Conservation (phyloP, 2,888 invertebrate species). For the Ophion ventricosus region DNA sequence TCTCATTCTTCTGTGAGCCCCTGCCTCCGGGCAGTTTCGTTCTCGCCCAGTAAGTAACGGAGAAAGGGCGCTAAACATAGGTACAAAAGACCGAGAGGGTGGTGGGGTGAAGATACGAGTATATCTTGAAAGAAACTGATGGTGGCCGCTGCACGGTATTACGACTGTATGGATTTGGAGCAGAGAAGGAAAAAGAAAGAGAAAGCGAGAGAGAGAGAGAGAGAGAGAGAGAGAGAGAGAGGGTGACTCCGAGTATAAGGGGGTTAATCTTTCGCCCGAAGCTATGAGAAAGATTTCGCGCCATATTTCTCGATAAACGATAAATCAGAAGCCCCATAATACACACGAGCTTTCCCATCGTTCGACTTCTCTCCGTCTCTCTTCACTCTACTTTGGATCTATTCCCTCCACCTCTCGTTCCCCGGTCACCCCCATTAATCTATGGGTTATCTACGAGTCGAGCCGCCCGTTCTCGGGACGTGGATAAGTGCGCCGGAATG, state of each 20-base stretch:
- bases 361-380: constrained; percentile 64
- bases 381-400: constrained; percentile 24
- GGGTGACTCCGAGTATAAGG: constrained; percentile 60
- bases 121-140: constrained; percentile 53
- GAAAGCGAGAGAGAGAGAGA: constrained; percentile 26
- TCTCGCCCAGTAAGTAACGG: constrained; percentile 16
- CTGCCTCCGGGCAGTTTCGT: constrained; percentile 34
- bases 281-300: constrained; percentile 73
- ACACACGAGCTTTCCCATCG: constrained; percentile 66
- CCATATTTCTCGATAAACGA: constrained; percentile 83
- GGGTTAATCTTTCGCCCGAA: constrained; percentile 78
- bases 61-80: background rate
- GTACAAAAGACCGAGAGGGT: constrained; percentile 1
- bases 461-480: constrained; percentile 74
- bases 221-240: constrained; percentile 21
- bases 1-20: constrained; percentile 31
- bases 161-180: constrained; percentile 10
- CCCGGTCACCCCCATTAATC: constrained; percentile 79
- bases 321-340: constrained; percentile 80
- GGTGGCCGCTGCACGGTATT: constrained; percentile 36
- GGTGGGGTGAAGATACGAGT: constrained; percentile 3
- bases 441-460: constrained; percentile 82
- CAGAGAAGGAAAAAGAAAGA: background rate
- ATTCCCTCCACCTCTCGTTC: constrained; percentile 68
- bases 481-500: constrained; percentile 83